phyloP scores from a whole-genome alignment of 2,113 vertebrate genomes.

The Pomatostomus ruficeps region DNA sequence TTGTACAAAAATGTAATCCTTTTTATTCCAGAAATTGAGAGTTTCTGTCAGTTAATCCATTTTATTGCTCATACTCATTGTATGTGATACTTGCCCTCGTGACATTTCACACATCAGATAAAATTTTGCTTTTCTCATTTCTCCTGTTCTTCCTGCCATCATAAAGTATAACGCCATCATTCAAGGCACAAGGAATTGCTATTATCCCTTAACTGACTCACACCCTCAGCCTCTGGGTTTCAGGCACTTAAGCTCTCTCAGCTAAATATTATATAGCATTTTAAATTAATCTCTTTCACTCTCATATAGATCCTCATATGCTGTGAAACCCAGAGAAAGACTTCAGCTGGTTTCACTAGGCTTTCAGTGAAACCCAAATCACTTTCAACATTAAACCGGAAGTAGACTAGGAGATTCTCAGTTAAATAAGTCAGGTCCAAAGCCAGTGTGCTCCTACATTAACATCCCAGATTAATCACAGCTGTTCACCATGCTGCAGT shows the following conservation, averaged over 20 bases:
- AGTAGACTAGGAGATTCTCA: not conserved
- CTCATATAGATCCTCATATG: not conserved
- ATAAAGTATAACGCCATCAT: not conserved
- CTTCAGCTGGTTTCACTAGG: not conserved
- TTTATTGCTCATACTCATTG: not conserved
- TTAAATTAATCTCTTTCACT: not conserved
- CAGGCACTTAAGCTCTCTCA: not conserved
- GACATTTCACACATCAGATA: not conserved
- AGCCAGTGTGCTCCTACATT: not conserved
- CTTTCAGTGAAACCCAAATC: not conserved
- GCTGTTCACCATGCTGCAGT: not conserved
- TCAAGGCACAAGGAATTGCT: not conserved
- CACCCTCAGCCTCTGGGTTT: not conserved
- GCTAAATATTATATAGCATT: not conserved
- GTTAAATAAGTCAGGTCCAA: not conserved
- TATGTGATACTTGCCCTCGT: not conserved
- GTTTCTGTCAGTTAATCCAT: not conserved
- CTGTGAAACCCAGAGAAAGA: not conserved
- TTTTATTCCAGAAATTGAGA: not conserved
- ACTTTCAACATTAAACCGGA: not conserved
- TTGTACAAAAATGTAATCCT: not conserved
- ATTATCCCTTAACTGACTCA: not conserved
- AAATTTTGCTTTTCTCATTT: slow-evolving; percentile 20
- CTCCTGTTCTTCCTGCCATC: not conserved
- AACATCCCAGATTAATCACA: not conserved